Percentiles rank a stretch among this genome's conserved stretches.
These are phyloP conservation scores for Lasius fuliginosus DNA, from an alignment of 2,888 invertebrate genomes.

Conservation along the genomic window DNA sequence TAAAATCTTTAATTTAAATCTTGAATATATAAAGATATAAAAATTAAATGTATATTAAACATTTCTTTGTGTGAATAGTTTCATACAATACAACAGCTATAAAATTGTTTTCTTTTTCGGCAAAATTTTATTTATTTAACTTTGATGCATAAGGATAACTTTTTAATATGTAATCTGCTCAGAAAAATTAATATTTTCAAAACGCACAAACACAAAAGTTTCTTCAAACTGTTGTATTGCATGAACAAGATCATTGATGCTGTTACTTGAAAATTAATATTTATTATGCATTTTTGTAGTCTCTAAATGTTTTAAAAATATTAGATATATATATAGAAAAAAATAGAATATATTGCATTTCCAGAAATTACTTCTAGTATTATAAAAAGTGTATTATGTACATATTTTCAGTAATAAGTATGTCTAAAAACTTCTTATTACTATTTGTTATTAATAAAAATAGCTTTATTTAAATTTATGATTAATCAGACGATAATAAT, in stretches of 20 bases:
- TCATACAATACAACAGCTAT: not conserved
- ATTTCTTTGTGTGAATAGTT: not conserved
- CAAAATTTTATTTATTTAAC: not conserved
- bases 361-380: not conserved
- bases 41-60: conserved; percentile 17
- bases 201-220: not conserved
- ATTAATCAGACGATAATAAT: not conserved
- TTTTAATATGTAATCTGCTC: not conserved
- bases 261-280: conserved; percentile 29
- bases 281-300: conserved; percentile 19
- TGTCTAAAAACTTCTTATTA: not conserved
- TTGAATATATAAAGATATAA: conserved; percentile 11
- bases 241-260: not conserved
- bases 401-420: not conserved
- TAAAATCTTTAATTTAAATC: not conserved
- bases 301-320: conserved; percentile 14
- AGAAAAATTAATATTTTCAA: not conserved
- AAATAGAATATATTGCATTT: conserved; percentile 12
- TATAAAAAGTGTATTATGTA: not conserved
- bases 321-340: not conserved
- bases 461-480: not conserved
- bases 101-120: not conserved
- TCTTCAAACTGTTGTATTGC: conserved; percentile 12
- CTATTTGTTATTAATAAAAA: not conserved
- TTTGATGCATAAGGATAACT: not conserved